phyloP scores from a whole-genome alignment of 1,140 invertebrate species.

The Ceratina calcarata region DNA sequence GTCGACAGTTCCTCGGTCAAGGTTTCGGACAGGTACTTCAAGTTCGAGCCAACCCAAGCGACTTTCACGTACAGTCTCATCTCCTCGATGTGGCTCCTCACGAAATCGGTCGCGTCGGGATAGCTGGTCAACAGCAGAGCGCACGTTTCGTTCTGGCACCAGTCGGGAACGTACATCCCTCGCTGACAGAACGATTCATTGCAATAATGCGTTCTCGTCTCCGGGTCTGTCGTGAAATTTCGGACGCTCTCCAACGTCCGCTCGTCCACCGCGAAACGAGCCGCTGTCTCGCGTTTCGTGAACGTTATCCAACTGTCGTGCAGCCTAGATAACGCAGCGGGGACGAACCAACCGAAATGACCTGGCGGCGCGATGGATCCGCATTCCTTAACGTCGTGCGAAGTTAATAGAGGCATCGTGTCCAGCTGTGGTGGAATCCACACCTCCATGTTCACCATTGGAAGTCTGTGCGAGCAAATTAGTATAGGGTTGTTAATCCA shows the following conservation, averaged over 20 bases:
- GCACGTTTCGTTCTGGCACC: slow-evolving; percentile 80
- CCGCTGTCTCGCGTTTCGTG: slow-evolving; percentile 72
- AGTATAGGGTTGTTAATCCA: too few species aligned
- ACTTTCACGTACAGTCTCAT: slow-evolving; percentile 82
- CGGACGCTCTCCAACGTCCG: slow-evolving; percentile 53
- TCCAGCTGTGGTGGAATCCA: slow-evolving; percentile 84
- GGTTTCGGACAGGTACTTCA: slow-evolving; percentile 78
- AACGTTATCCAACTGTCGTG: slow-evolving; percentile 81
- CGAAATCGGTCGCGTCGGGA: slow-evolving; percentile 79
- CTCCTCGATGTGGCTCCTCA: slow-evolving; percentile 81
- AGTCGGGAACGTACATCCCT: slow-evolving; percentile 82
- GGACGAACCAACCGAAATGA: slow-evolving; percentile 88
- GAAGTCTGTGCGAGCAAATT: slow-evolving; percentile 67
- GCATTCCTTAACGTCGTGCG: slow-evolving; percentile 81
- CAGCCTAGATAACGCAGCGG: slow-evolving; percentile 71
- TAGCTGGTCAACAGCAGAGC: slow-evolving; percentile 83
- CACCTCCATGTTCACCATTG: slow-evolving; percentile 88
- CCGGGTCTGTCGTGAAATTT: slow-evolving; percentile 54
- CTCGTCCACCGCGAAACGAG: slow-evolving; percentile 78
- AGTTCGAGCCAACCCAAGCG: slow-evolving; percentile 84
- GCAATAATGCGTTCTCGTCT: slow-evolving; percentile 75
- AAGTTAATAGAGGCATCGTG: slow-evolving; percentile 71
- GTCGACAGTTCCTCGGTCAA: slow-evolving; percentile 69
- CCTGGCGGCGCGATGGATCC: slow-evolving; percentile 84
- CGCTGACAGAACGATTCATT: slow-evolving; percentile 79